Conservation (phyloP, 2,888 invertebrate genomes). For the Xestia rhomboidea region DNA sequence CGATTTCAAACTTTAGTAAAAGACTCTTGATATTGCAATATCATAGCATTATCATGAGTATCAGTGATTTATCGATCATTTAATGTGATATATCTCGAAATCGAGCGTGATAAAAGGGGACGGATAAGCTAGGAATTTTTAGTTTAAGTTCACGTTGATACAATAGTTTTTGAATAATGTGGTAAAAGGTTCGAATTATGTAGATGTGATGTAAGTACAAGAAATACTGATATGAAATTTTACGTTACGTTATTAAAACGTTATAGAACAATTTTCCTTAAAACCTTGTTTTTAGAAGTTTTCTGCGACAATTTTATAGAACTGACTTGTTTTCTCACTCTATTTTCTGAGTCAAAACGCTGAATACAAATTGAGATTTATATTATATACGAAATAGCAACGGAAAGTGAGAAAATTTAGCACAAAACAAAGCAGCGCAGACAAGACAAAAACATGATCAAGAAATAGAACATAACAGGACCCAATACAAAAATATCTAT, state of each 20-base stretch:
- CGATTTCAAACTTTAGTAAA: conserved; percentile 12
- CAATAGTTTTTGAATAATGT: background rate
- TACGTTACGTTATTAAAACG: no score
- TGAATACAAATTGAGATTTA: conserved; percentile 6
- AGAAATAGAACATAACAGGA: background rate
- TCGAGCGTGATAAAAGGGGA: conserved; percentile 8
- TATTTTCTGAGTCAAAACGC: background rate
- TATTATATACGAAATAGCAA: background rate
- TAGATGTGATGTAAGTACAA: background rate
- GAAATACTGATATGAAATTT: background rate
- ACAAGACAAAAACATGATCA: background rate
- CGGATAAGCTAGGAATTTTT: background rate
- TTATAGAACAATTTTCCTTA: background rate
- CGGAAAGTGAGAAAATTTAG: background rate
- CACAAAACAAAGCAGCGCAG: background rate
- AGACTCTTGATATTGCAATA: background rate
- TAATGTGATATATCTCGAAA: conserved; percentile 31
- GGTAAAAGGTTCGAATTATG: background rate
- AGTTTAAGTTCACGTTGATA: background rate
- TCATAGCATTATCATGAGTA: conserved; percentile 25
- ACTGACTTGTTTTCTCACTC: background rate
- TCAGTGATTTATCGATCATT: conserved; percentile 26
- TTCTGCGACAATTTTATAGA: background rate
- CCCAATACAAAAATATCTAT: background rate
- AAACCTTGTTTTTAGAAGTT: background rate